Conservation (phyloP, 2,113 vertebrate genomes). For the Chlorodrepanis virens region DNA sequence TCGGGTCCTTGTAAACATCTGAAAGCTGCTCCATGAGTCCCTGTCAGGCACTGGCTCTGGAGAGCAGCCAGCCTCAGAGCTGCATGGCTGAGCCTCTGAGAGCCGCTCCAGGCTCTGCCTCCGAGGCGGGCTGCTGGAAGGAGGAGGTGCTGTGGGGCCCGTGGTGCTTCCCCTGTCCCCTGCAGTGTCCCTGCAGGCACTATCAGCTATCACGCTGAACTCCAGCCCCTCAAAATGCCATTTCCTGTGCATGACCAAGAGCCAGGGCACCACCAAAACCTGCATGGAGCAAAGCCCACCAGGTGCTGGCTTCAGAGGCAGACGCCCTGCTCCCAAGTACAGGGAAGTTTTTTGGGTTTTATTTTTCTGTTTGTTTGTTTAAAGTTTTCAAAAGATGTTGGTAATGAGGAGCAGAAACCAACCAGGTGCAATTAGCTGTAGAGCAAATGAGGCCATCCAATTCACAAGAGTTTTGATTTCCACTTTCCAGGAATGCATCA, state of each 20-base stretch:
- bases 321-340: background rate
- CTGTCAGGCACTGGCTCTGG: fast-evolving
- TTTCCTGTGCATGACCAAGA: background rate
- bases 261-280: background rate
- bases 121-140: fast-evolving
- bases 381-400: background rate
- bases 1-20: background rate
- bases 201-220: background rate
- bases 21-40: background rate
- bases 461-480: background rate
- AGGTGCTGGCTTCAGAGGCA: background rate
- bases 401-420: background rate
- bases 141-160: too few relatives aligned
- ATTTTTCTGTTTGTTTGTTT: background rate
- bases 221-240: background rate
- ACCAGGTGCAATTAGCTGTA: background rate
- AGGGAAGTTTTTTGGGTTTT: background rate
- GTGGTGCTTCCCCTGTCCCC: background rate
- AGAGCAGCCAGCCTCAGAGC: fast-evolving
- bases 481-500: background rate
- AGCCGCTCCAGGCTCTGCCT: background rate
- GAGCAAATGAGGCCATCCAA: background rate
- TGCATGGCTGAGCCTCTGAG: background rate
- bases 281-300: background rate
- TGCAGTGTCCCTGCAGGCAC: background rate